Evolutionary conservation across 2,113 vertebrate genomes (phyloP), one percentile per base, ranked within the genome.

Genomic region (Chionodraco myersi): DNA sequence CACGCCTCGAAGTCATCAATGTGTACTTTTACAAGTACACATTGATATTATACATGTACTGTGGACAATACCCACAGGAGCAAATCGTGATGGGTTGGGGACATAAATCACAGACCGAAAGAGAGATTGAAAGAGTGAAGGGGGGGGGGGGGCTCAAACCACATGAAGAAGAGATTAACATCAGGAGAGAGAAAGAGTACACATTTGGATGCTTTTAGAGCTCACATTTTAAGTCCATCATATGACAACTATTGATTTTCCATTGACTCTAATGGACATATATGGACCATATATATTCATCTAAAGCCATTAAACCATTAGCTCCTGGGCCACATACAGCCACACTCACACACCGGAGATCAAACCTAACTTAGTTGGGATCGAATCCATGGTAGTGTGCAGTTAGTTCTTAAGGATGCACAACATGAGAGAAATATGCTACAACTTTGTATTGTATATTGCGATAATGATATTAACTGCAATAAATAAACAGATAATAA

Each of bases 231-330:
- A 84, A 81, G 65, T 59, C 71, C 30, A 90, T 88, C 45, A 75
- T 82, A 83, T 88, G 86, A 88, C 74, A 90, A 36, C 47, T 87
- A 92, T 92, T 62, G 89, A 92, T 92, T 92, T 91, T 67, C 47
- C 77, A 91, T 87, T 79, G 75, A 85, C 80, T 75, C 81, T 86
- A 90, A 89, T 90, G 84, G 84, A 75, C 66, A 80, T 79, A 41
- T 83, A 82, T 89, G 75, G 52, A 12, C 54, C 59, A 54, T 73
- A 83, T 81, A 83, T 74, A 83, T 89, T 77, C 53, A 80, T 87
- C 61, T 57, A 62, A 14, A 84, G 53, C 85, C 72, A 88, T 80
- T 82, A 80, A 80, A 77, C 77, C 84, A 84, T 89, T 88, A 87
- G 72, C 84, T 66, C 47, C 34, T 60, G 10, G 47, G 49, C 47